Evolutionary conservation across 1,140 invertebrate genomes (phyloP), one percentile per base, ranked within the genome.

Genomic region (Drosophila asahinai): DNA sequence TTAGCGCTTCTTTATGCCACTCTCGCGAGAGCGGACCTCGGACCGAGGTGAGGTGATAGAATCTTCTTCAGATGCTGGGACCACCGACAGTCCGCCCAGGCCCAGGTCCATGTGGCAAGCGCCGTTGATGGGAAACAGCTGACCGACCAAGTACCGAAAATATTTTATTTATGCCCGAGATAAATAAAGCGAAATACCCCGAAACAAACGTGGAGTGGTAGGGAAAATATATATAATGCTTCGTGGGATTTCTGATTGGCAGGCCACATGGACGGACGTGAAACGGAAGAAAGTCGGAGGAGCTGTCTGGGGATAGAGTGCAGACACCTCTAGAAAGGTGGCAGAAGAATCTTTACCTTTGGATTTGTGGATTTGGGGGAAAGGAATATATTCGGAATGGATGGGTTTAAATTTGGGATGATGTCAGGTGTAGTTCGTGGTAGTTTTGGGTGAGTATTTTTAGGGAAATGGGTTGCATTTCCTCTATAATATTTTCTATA

Each of bases 111-210:
- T 79, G 66, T 84, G 77, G 81, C 75, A 73, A 83, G 86, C 86
- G 81, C 81, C 86, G 86, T n/a, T 90, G 86, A 90, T 90, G 72
- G 57, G 79, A 90, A 90, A 86, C 86, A 90, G 86, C 86, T 90
- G 86, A 90, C 86, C 86, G 77, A 55, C 15, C 79, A 61, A 68
- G 67, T 79, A 80, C 68, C 57, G 76, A 80, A 90, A 91, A 90
- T 86, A 91, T 90, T 90, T 90, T 90, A 90, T 90, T 90, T 90
- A 91, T 90, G 82, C 58, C 60, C 64, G 61, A 80, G 64, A 82
- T 90, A 90, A 90, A 90, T 90, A 90, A 90, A 80, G 30, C 30
- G 75, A 72, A 73, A 61, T 52, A 38, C 67, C 38, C 40, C 48
- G 62, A 71, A 55, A 67, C 40, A 51, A 47, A 25, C 25, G 6